These are phyloP conservation scores for Zaprionus inermis DNA, from an alignment of 1,140 invertebrate genomes.

Conservation along the genomic window DNA sequence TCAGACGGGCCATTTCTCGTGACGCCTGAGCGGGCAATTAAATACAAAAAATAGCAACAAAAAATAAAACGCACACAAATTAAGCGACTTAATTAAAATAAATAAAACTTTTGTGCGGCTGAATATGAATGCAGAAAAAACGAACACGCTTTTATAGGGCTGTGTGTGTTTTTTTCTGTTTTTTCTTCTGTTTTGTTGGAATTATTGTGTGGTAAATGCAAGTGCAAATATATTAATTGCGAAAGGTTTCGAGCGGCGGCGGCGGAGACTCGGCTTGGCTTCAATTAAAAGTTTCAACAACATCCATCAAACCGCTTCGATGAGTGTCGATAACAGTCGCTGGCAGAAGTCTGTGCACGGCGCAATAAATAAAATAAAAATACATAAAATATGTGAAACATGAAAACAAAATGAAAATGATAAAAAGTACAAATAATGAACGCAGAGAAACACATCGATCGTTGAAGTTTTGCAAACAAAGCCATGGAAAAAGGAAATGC, in stretches of 20 bases:
- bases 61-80: conserved; percentile 37
- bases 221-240: conserved; percentile 74
- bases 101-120: conserved; percentile 40
- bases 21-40: conserved; percentile 40
- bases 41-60: conserved; percentile 13
- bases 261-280: conserved; percentile 41
- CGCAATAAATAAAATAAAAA: conserved; percentile 55
- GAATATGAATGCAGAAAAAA: conserved; percentile 3
- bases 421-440: conserved; percentile 49
- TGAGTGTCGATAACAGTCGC: conserved; percentile 78
- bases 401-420: conserved; percentile 59
- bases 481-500: conserved; percentile 56
- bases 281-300: conserved; percentile 79
- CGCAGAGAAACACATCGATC: conserved; percentile 58
- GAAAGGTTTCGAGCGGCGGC: conserved; percentile 12
- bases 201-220: conserved; percentile 42
- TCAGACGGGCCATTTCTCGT: conserved; percentile 30
- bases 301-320: conserved; percentile 55
- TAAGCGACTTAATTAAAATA: conserved; percentile 60
- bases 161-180: conserved; percentile 6
- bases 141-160: background rate
- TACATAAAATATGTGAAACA: conserved; percentile 20
- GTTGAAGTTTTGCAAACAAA: conserved; percentile 65
- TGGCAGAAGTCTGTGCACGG: conserved; percentile 57
- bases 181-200: conserved; percentile 13